phyloP scores from a whole-genome alignment of 2,113 vertebrate genomes.

The Rhagologus leucostigma region DNA sequence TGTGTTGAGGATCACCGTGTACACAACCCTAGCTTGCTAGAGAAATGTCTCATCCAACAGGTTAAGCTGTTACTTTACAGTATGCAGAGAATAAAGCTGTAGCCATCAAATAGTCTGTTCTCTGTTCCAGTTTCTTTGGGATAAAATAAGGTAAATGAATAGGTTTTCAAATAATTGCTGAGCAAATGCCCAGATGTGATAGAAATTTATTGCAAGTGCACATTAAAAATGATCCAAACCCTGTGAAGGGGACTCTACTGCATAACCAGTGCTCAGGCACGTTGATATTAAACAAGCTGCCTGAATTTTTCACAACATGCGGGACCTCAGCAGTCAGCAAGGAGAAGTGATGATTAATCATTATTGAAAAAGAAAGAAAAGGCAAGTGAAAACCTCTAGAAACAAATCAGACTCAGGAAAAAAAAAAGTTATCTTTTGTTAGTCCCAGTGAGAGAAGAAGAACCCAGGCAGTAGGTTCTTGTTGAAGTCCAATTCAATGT shows the following conservation, averaged over 20 bases:
- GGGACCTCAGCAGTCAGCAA: not conserved
- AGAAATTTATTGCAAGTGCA: not conserved
- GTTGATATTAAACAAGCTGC: not conserved
- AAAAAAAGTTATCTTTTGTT: not conserved
- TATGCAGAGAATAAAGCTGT: slow-evolving; percentile 38
- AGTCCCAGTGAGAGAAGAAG: not conserved
- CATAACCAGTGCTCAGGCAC: not conserved
- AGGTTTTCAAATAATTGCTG: not conserved
- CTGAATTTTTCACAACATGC: not conserved
- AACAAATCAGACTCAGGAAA: not conserved
- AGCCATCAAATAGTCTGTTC: not conserved
- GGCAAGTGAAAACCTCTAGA: not conserved
- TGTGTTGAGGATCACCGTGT: not conserved
- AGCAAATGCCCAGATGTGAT: not conserved
- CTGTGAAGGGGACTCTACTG: not conserved
- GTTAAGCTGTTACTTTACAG: not conserved
- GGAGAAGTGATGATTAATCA: not conserved
- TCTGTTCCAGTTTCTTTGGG: not conserved
- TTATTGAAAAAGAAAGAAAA: not conserved
- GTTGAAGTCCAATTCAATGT: not conserved
- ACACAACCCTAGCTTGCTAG: not conserved
- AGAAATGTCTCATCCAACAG: not conserved
- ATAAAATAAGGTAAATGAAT: not conserved
- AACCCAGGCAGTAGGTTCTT: not conserved
- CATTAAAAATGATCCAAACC: not conserved